Percentiles rank a stretch among this genome's conserved stretches.
These are phyloP conservation scores for Perca flavescens DNA, from an alignment of 2,113 vertebrate genomes.

Conservation along the genomic window DNA sequence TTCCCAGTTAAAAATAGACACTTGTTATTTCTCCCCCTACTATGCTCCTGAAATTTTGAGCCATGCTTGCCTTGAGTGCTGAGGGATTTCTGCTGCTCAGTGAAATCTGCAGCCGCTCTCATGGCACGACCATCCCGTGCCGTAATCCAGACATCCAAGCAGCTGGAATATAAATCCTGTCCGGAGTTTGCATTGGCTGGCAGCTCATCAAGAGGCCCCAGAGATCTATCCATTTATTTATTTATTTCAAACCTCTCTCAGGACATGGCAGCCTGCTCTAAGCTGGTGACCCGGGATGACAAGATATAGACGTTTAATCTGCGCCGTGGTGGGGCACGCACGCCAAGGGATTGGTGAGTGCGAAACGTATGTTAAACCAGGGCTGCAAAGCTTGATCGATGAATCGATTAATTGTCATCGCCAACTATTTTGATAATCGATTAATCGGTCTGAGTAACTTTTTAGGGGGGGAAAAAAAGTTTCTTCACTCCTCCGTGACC, in stretches of 20 bases:
- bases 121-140: slow-evolving; percentile 59
- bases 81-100: slow-evolving; percentile 67
- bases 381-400: too few species aligned
- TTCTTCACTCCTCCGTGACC: too few species aligned
- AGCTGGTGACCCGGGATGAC: slow-evolving; percentile 47
- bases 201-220: slow-evolving; percentile 50
- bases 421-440: too few species aligned
- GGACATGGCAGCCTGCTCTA: slow-evolving; percentile 58
- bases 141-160: slow-evolving; percentile 78
- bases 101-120: slow-evolving; percentile 70
- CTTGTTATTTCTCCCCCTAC: slow-evolving; percentile 42
- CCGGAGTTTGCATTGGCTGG: slow-evolving; percentile 57
- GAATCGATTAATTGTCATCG: too few species aligned
- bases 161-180: slow-evolving; percentile 69
- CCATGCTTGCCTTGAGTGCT: slow-evolving; percentile 25
- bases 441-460: too few species aligned
- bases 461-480: too few species aligned
- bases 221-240: slow-evolving; percentile 66
- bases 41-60: slow-evolving; percentile 43
- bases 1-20: slow-evolving; percentile 63
- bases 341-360: neutral
- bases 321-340: neutral
- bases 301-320: slow-evolving; percentile 47
- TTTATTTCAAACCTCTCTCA: slow-evolving; percentile 55
- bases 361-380: too few species aligned